phyloP scores from a whole-genome alignment of 1,140 invertebrate genomes.

The Drosophila santomea region DNA sequence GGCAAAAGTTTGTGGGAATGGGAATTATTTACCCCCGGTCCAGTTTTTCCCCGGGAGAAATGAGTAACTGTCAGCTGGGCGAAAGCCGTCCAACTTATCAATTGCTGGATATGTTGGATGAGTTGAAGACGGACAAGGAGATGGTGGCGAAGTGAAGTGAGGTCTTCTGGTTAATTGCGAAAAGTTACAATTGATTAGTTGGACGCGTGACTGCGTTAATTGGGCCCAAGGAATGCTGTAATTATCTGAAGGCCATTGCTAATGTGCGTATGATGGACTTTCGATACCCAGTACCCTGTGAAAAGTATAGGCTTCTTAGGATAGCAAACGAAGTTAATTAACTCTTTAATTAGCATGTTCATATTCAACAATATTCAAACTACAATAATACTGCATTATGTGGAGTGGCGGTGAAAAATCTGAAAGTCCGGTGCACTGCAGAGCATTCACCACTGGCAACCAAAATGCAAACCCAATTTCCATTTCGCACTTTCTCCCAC shows the following conservation, averaged over 20 bases:
- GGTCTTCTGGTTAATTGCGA: conserved; percentile 18
- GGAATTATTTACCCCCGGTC: conserved; percentile 19
- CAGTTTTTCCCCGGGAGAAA: conserved; percentile 15
- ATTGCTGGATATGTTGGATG: conserved; percentile 1
- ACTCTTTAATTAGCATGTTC: not conserved
- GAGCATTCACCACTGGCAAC: not conserved
- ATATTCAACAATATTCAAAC: not conserved
- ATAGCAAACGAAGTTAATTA: not conserved
- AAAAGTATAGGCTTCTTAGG: not conserved
- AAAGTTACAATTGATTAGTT: conserved; percentile 34
- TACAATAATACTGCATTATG: not conserved
- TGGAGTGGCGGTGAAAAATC: not conserved
- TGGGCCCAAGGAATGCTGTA: not conserved
- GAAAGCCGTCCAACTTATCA: conserved; percentile 24
- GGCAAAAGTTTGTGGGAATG: conserved; percentile 31
- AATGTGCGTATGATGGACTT: not conserved
- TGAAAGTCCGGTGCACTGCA: not conserved
- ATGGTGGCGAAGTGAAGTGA: not conserved
- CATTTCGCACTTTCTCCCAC: not conserved
- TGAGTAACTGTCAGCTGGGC: conserved; percentile 18
- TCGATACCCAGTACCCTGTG: not conserved
- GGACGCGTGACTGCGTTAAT: conserved; percentile 29
- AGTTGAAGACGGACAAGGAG: too few relatives aligned
- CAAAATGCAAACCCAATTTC: conserved; percentile 3
- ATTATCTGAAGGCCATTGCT: not conserved